These are phyloP conservation scores for Pteruthius melanotis DNA, from an alignment of 2,113 vertebrate genomes.

Conservation along the genomic window DNA sequence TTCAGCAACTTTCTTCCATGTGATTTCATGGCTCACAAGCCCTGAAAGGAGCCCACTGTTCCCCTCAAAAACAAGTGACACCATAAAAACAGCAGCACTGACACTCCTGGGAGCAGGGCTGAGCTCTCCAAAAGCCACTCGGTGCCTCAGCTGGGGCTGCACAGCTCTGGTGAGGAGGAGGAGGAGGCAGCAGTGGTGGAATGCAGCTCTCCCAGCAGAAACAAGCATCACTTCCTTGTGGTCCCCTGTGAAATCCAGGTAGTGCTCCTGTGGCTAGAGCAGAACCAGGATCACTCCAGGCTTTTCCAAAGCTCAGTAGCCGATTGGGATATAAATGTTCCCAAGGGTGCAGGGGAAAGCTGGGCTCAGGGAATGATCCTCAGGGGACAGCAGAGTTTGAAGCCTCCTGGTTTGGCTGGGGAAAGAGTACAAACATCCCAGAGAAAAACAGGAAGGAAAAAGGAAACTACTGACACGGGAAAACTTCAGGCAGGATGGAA, in stretches of 20 bases:
- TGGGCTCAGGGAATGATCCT: not conserved
- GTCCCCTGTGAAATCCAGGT: not conserved
- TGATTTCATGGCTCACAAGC: not conserved
- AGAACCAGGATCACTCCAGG: not conserved
- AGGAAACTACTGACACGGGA: not conserved
- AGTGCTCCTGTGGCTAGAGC: not conserved
- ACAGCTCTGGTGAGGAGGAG: not conserved
- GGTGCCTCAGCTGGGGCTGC: not conserved
- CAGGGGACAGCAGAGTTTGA: not conserved
- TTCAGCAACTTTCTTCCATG: not conserved
- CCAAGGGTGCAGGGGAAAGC: not conserved
- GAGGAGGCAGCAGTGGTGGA: not conserved
- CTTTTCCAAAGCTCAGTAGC: not conserved
- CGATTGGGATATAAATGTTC: not conserved
- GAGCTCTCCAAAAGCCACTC: not conserved
- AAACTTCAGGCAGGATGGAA: not conserved
- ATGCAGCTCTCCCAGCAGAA: not conserved
- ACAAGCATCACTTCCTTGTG: not conserved
- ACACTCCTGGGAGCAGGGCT: not conserved
- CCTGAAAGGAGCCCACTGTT: not conserved
- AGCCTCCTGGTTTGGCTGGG: not conserved
- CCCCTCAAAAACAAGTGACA: not conserved
- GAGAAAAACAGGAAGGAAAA: not conserved
- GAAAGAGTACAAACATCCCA: not conserved
- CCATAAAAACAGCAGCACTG: not conserved